phyloP scores from a whole-genome alignment of 2,888 invertebrate species.

The Drosophila borealis region DNA sequence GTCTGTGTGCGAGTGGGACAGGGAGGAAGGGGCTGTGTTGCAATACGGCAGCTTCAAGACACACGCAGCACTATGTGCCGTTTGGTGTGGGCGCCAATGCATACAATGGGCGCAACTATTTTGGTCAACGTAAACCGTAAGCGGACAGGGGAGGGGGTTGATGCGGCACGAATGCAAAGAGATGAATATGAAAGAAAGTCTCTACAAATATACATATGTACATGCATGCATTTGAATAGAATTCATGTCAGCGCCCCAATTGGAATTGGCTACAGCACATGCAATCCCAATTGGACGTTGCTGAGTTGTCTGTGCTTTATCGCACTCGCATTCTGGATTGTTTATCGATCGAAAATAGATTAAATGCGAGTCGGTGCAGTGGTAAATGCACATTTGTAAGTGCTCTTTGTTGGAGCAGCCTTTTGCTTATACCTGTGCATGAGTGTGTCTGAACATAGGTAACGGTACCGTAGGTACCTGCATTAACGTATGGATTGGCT shows the following conservation, averaged over 20 bases:
- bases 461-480: not conserved
- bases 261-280: conserved; percentile 12
- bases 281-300: conserved; percentile 11
- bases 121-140: conserved; percentile 38
- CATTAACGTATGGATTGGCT: not conserved
- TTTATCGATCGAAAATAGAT: conserved; percentile 22
- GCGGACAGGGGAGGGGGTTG: not conserved
- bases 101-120: conserved; percentile 50
- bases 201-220: not conserved
- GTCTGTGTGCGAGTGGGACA: not conserved
- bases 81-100: conserved; percentile 31
- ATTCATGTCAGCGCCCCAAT: conserved; percentile 18
- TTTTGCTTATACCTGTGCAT: not conserved
- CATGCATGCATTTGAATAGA: not conserved
- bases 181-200: conserved; percentile 13
- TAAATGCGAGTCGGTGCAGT: conserved; percentile 9
- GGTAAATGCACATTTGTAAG: conserved; percentile 3
- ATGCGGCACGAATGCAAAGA: not conserved
- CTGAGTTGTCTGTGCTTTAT: conserved; percentile 18
- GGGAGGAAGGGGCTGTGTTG: conserved; percentile 10
- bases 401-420: conserved; percentile 7
- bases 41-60: conserved; percentile 18
- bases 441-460: not conserved
- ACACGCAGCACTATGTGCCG: conserved; percentile 7
- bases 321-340: conserved; percentile 11